phyloP scores from a whole-genome alignment of 2,113 vertebrate species.

The Rhinopomastus cyanomelas region DNA sequence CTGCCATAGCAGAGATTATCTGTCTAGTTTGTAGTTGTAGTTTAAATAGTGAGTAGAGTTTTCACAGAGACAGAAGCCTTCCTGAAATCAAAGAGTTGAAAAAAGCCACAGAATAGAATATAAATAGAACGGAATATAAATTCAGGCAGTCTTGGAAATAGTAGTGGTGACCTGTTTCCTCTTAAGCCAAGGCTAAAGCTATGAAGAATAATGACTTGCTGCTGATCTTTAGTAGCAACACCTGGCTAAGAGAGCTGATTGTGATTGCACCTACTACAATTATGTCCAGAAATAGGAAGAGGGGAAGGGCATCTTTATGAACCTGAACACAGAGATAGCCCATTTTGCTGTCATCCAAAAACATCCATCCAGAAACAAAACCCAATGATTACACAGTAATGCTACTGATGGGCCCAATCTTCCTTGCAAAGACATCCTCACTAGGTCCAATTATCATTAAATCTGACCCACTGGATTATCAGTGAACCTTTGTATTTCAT shows the following conservation, averaged over 20 bases:
- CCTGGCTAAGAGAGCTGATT: neutral
- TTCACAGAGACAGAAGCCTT: neutral
- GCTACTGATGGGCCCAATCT: neutral
- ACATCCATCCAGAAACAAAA: neutral
- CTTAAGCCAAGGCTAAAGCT: neutral
- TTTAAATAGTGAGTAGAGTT: neutral
- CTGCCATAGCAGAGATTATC: neutral
- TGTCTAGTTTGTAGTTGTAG: neutral
- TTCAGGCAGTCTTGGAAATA: neutral
- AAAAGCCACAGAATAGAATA: neutral
- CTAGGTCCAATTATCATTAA: neutral
- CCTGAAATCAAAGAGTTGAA: neutral
- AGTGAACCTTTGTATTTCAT: conserved; percentile 18
- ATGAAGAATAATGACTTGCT: neutral
- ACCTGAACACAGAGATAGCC: neutral
- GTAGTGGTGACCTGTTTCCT: neutral
- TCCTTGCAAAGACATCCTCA: neutral
- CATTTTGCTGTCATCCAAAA: neutral
- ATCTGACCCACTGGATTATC: neutral
- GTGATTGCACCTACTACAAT: neutral
- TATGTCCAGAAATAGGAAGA: neutral
- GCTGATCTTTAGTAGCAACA: neutral
- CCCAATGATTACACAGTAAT: neutral
- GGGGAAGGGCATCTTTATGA: neutral
- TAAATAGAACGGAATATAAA: neutral